Evolutionary conservation across 2,888 invertebrate species (phyloP), one percentile per base, ranked within the genome.

Genomic region (Scaptomyza caliginosa): DNA sequence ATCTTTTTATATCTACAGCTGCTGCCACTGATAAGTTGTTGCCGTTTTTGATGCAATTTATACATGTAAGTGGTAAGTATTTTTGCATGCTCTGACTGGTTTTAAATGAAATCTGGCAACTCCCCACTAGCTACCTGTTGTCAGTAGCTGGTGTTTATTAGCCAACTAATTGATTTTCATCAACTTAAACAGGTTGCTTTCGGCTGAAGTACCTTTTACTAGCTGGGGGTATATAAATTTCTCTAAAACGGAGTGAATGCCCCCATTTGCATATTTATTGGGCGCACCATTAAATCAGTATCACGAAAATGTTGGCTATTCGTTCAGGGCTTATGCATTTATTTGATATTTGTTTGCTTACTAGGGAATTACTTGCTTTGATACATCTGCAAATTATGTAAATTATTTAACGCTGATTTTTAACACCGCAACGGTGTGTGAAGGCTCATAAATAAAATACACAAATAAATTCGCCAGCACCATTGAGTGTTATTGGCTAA

Each of bases 351-450:
- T 40, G 46, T 49, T 56, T 48, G 38, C 42, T 45, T 40, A 59
- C 58, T 56, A 38, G 4, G 21, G 32, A 40, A 51, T 39, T 28
- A 54, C 65, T 78, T 63, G 55, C 56, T 34, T 60, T 85, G 76
- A 87, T 85, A 69, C 76, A 85, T 85, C 60, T 65, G 59, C 66
- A 54, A 86, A 72, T 74, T 86, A 84, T 86, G 88, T 70, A 84
- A 84, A 84, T 86, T 64, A 70, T 65, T 52, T 63, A 45, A 58
- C 48, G 67, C 67, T 72, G 81, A 69, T 86, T 88, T 74, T 77
- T 77, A 62, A 58, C 83, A 63, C 69, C 66, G 49, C 46, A 52
- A 49, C 52, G 64, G 46, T 71, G 73, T 67, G 65, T 69, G 63
- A 74, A 84, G 81, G 66, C 51, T 48, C 84, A 80, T 86, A 81